A percentile compares a stretch with the other conserved stretches of the same genome.
These are phyloP conservation scores for Gymnopithys bicolor DNA, from an alignment of 2,797 vertebrate genomes.

Conservation along the genomic window DNA sequence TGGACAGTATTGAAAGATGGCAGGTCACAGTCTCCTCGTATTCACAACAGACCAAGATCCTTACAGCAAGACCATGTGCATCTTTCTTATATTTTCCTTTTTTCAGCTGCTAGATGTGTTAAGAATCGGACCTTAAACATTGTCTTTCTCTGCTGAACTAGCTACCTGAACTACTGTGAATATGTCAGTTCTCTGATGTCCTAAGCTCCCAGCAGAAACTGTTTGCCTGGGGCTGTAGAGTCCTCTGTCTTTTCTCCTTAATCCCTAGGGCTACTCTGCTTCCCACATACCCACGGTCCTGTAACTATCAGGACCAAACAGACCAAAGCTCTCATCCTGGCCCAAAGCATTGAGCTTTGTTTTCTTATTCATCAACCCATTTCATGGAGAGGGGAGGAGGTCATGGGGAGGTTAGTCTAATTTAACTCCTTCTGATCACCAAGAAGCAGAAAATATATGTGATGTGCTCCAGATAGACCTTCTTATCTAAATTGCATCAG, in stretches of 20 bases:
- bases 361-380: background rate
- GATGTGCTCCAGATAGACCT: background rate
- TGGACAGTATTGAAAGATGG: background rate
- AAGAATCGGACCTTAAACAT: background rate
- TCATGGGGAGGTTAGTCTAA: background rate
- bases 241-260: background rate
- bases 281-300: background rate
- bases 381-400: background rate
- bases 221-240: background rate
- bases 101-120: background rate
- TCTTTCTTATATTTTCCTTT: background rate
- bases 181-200: background rate
- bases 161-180: background rate
- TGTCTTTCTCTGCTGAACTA: background rate
- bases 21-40: background rate
- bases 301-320: background rate
- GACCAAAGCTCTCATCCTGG: background rate
- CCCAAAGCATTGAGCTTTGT: background rate
- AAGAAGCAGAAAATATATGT: background rate
- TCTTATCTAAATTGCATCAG: background rate
- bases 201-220: background rate
- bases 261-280: background rate
- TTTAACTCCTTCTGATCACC: background rate
- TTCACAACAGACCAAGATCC: background rate
- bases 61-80: background rate